Evolutionary conservation across 2,797 vertebrate species (phyloP).

Genomic region (Avahi laniger): DNA sequence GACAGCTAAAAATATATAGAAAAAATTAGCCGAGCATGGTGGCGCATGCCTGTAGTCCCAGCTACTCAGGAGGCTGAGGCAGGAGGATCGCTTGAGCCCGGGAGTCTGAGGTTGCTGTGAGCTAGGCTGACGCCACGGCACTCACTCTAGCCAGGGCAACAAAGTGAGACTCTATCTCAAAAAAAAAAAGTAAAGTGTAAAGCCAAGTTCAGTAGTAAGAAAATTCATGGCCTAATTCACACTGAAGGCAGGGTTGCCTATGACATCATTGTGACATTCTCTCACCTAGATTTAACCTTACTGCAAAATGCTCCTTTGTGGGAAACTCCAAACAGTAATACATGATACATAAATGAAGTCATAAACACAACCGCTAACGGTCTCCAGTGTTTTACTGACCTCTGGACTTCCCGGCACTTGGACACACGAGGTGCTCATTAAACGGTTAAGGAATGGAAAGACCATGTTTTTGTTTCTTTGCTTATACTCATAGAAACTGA

Average conservation of each 20-base stretch:
- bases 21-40: no score
- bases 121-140: no score
- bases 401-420: no score
- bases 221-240: background rate
- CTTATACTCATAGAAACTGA: background rate
- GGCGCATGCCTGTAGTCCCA: no score
- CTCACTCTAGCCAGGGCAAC: no score
- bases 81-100: no score
- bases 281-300: background rate
- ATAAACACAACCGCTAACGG: accelerated
- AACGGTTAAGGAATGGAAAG: background rate
- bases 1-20: no score
- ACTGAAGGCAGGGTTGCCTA: background rate
- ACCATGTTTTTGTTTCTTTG: background rate
- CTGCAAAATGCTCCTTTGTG: background rate
- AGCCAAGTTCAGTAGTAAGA: background rate
- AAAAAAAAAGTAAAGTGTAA: background rate
- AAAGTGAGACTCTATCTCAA: no score
- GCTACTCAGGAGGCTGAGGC: no score
- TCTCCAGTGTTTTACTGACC: background rate
- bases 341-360: background rate
- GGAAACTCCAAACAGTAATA: background rate
- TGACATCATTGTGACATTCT: background rate
- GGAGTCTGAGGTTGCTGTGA: no score
- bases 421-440: accelerated